Evolutionary conservation across 2,888 invertebrate genomes (phyloP).

Genomic region (Junonia oenone): DNA sequence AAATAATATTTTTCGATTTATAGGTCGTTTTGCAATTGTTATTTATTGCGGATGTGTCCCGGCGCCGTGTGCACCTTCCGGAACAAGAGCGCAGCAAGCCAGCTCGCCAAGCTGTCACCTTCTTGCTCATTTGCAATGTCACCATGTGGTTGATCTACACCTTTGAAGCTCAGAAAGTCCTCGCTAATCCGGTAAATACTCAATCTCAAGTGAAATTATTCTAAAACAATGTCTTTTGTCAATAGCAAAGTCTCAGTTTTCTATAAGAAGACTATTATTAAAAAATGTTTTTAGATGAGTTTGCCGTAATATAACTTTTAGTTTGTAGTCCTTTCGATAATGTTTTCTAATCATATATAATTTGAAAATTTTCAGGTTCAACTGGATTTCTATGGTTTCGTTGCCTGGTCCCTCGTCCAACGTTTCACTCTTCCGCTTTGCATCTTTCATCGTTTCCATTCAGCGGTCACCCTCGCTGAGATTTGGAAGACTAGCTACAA

Average conservation of each 20-base stretch:
- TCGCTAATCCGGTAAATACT: conserved; percentile 90
- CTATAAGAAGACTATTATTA: too few relatives aligned
- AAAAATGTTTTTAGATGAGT: too few relatives aligned
- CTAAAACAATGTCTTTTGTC: too few relatives aligned
- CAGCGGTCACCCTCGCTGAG: conserved; percentile 95
- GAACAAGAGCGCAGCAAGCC: conserved; percentile 97
- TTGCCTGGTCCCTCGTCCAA: conserved; percentile 95
- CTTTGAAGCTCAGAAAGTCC: conserved; percentile 95
- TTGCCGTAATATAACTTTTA: too few relatives aligned
- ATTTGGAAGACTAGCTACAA: conserved; percentile 98
- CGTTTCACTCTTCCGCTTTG: conserved; percentile 95
- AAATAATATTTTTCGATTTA: too few relatives aligned
- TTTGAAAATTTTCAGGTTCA: conserved; percentile 78
- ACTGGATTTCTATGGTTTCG: conserved; percentile 94
- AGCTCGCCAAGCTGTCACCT: conserved; percentile 96
- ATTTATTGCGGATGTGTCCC: conserved; percentile 95
- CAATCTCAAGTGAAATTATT: too few relatives aligned
- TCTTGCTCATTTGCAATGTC: conserved; percentile 95
- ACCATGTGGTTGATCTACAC: conserved; percentile 98
- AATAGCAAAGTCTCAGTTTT: too few relatives aligned
- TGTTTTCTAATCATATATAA: conserved; percentile 7
- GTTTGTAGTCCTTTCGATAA: too few relatives aligned
- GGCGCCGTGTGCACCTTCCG: conserved; percentile 93
- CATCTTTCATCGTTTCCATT: conserved; percentile 98
- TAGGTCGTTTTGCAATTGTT: conserved; percentile 94